phyloP scores from a whole-genome alignment of 2,113 vertebrate species.

The Butorides virescens region DNA sequence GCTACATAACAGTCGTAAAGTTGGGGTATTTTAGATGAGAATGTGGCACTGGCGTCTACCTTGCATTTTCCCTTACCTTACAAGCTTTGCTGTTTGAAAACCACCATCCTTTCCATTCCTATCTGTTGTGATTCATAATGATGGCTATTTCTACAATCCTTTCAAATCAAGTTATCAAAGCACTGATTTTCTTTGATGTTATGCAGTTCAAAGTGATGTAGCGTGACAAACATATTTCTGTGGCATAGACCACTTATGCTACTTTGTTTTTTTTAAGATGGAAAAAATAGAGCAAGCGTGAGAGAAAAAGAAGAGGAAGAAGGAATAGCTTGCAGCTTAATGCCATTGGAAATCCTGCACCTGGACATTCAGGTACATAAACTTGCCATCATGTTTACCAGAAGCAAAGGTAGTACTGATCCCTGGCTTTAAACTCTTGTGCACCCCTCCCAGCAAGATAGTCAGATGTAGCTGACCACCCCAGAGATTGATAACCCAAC shows the following conservation, averaged over 20 bases:
- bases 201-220: conserved; percentile 62
- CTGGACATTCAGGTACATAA: neutral
- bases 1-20: neutral
- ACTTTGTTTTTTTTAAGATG: conserved; percentile 49
- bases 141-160: conserved; percentile 63
- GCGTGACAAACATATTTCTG: conserved; percentile 61
- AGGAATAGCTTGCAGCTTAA: neutral
- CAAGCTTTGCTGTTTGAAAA: conserved; percentile 27
- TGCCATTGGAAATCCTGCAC: neutral
- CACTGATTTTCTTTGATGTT: conserved; percentile 71
- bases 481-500: neutral
- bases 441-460: neutral
- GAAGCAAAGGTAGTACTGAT: neutral
- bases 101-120: conserved; percentile 18
- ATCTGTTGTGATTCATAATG: conserved; percentile 63
- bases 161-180: conserved; percentile 73
- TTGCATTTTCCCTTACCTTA: neutral
- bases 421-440: neutral
- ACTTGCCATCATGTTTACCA: neutral
- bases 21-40: neutral
- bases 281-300: neutral
- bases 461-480: neutral
- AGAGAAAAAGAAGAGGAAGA: neutral
- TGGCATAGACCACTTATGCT: conserved; percentile 52
- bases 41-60: neutral